Conservation (phyloP, 2,113 vertebrate species). For the Ursus arctos region DNA sequence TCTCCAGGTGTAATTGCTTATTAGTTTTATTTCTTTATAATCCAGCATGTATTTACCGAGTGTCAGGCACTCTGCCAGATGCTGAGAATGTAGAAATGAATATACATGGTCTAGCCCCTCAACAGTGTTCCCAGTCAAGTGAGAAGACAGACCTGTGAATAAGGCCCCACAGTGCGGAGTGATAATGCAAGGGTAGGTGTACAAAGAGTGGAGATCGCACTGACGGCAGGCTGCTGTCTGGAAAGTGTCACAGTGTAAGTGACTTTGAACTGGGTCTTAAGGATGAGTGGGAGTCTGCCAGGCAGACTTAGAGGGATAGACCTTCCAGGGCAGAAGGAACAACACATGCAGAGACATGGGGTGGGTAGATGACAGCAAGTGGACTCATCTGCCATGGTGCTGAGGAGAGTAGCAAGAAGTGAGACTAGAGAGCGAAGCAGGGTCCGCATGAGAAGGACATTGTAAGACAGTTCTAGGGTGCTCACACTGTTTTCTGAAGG, state of each 20-base stretch:
- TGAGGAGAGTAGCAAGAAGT: conserved; percentile 19
- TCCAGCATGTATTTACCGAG: conserved; percentile 34
- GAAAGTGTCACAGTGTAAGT: not conserved
- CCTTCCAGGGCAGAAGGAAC: not conserved
- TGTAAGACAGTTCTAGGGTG: not conserved
- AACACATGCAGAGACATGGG: not conserved
- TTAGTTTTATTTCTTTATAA: conserved; percentile 67
- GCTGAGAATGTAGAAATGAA: conserved; percentile 56
- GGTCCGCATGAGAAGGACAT: not conserved
- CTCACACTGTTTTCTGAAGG: not conserved
- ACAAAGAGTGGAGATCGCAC: not conserved
- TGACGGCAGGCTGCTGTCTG: not conserved
- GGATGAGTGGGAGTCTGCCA: conserved; percentile 36
- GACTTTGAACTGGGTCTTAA: conserved; percentile 44
- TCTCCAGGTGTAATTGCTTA: conserved; percentile 60
- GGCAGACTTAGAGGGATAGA: not conserved
- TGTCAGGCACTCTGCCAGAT: conserved; percentile 56
- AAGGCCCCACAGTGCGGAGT: not conserved
- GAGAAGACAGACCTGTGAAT: not conserved
- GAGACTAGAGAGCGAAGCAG: not conserved
- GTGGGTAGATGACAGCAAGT: not conserved
- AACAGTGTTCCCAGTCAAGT: conserved; percentile 4
- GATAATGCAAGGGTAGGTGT: conserved; percentile 9
- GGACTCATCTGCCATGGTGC: not conserved
- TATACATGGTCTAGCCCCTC: conserved; percentile 32